Conservation (phyloP, 1,140 invertebrate species). For the Macrostomum lignano region DNA sequence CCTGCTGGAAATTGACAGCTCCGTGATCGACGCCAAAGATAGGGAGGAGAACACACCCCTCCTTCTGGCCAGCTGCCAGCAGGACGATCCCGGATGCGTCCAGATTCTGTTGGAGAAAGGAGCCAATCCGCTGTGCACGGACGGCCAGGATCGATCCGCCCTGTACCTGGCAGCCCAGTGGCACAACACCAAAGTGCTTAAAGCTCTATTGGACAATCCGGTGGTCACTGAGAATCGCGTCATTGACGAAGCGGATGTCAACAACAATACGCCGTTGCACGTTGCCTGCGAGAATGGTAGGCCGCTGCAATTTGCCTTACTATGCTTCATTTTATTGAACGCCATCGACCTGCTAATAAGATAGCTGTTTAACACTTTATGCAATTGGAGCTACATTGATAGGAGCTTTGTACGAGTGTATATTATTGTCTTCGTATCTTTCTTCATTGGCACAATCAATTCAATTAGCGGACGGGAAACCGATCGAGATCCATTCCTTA, state of each 20-base stretch:
- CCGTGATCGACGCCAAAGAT: neutral
- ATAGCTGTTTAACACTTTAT: no score
- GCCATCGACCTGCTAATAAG: no score
- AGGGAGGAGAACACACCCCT: conserved; percentile 1
- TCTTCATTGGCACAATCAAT: no score
- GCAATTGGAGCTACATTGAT: no score
- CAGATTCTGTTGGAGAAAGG: neutral
- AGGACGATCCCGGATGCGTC: neutral
- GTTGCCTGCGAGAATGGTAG: conserved; percentile 41
- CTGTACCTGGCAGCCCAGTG: neutral
- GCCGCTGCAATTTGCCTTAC: no score
- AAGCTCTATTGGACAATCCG: conserved; percentile 19
- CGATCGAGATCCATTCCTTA: no score
- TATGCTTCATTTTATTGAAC: no score
- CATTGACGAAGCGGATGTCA: conserved; percentile 24
- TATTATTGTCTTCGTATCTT: no score
- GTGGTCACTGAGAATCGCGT: conserved; percentile 12
- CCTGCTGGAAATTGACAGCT: conserved; percentile 12
- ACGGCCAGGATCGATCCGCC: neutral
- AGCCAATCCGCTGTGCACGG: neutral
- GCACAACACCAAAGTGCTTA: conserved; percentile 3
- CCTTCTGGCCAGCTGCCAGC: neutral
- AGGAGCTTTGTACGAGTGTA: no score
- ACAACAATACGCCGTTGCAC: conserved; percentile 34
- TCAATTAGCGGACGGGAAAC: no score